phyloP scores from a whole-genome alignment of 23 tunicate genomes.

The Trididemnum clinides region DNA sequence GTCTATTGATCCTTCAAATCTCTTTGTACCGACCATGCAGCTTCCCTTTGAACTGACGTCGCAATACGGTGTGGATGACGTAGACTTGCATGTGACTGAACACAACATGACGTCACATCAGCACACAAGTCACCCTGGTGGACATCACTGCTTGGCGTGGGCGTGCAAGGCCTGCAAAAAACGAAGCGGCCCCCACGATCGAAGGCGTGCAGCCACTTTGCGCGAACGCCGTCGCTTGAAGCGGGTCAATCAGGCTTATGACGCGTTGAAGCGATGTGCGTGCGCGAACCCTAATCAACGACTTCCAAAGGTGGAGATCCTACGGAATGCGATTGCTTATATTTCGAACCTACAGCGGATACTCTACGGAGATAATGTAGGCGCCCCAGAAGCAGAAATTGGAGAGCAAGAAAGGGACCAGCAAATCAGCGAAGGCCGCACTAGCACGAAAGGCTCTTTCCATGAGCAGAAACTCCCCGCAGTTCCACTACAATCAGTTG shows the following conservation, averaged over 20 bases:
- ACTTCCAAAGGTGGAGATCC: constrained; percentile 93
- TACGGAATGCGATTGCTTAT: constrained; percentile 85
- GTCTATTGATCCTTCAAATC: background rate
- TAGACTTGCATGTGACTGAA: background rate
- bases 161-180: constrained; percentile 96
- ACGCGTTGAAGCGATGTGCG: constrained; percentile 85
- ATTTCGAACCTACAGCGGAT: constrained; percentile 89
- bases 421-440: too few relatives aligned
- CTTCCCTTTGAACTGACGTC: constrained; percentile 14
- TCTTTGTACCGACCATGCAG: background rate
- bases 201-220: constrained; percentile 92
- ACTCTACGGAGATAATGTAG: constrained; percentile 85
- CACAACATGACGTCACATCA: background rate
- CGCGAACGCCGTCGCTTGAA: constrained; percentile 92
- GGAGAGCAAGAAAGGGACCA: too few relatives aligned
- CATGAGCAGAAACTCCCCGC: too few relatives aligned
- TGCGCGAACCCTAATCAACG: constrained; percentile 95
- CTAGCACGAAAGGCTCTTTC: too few relatives aligned
- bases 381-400: too few relatives aligned
- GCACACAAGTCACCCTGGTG: constrained; percentile 84
- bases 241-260: constrained; percentile 98
- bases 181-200: constrained; percentile 85
- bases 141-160: constrained; percentile 87
- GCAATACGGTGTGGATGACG: background rate
- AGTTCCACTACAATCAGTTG: too few relatives aligned